A percentile compares a stretch with the other conserved stretches of the same genome.
phyloP scores from a whole-genome alignment of 1,140 invertebrate genomes.

The Achroia grisella region DNA sequence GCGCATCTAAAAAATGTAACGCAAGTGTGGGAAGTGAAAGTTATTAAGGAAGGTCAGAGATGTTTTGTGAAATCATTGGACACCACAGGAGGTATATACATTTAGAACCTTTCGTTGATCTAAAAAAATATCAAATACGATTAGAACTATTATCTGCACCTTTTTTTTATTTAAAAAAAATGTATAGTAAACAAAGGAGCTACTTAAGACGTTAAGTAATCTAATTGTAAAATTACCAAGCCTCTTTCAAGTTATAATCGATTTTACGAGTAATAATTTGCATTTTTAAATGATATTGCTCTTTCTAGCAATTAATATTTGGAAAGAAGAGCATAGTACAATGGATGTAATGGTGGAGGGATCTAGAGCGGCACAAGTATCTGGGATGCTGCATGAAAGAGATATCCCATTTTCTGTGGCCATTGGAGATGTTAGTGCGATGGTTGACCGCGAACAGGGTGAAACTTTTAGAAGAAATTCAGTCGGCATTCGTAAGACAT shows the following conservation, averaged over 20 bases:
- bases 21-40: conserved; percentile 57
- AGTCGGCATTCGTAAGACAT: conserved; percentile 4
- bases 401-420: conserved; percentile 46
- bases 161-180: too few relatives aligned
- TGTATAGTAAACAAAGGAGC: too few relatives aligned
- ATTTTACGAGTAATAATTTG: too few relatives aligned
- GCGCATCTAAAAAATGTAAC: conserved; percentile 24
- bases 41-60: conserved; percentile 47
- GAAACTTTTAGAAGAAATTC: conserved; percentile 1
- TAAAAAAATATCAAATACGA: too few relatives aligned
- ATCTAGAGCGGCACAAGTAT: conserved; percentile 29
- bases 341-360: conserved; percentile 61
- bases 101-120: too few relatives aligned
- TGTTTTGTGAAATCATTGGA: conserved; percentile 50
- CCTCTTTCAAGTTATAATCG: too few relatives aligned
- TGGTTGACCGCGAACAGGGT: conserved; percentile 31
- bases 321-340: conserved; percentile 52
- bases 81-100: conserved; percentile 41
- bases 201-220: too few relatives aligned
- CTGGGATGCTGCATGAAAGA: conserved; percentile 44
- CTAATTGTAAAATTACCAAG: too few relatives aligned
- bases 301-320: conserved; percentile 49
- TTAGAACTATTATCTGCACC: too few relatives aligned
- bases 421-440: conserved; percentile 29
- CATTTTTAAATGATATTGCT: background rate